Base-by-base conservation (phyloP, 53 echinoderm and acorn worm genomes). In the Zoroaster sp. region DNA sequence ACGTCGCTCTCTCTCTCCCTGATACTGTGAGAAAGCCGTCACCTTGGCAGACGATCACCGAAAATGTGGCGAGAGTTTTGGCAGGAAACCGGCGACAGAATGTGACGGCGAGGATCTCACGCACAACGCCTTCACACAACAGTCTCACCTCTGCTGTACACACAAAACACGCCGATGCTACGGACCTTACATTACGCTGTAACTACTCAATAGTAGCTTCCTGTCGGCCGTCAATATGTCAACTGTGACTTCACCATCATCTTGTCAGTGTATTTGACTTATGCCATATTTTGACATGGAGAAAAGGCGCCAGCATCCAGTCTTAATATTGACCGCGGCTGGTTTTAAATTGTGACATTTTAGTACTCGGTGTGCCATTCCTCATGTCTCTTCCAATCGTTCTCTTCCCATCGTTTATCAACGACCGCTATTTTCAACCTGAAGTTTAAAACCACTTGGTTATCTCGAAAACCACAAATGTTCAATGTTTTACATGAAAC, bases 51-150 rank as follows among this genome's bases (percentile, higher is more conserved):
- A 89, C 89, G 89, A 71, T 69, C 79, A 34, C 42, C 41, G 34
- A 52, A 88, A 88, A 68, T 65, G 51, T 68, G 88, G 88, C 49
- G 88, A 77, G 89, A 89, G 49, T 67, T 89, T 89, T 89, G 79
- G 80, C 89, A 79, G 78, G 79, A 89, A 89, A 46, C 38, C 65
- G 89, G 89, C 89, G 89, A 78, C 89, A 54, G 79, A 49, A 89
- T 70, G 72, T 89, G 79, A 71, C 78, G 41, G 89, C 53, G 54
- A 71, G 79, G 78, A 70, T 79, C 69, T 78, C 70, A 89, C 79
- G 71, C 78, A 69, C 79, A 49, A 32, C 46, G 79, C 69, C 69
- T 89, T 89, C 89, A 79, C 89, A 89, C 79, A 89, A 89, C 89
- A 89, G 34, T 49, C 69, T 47, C 89, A 79, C 89, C 70, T 71